Evolutionary conservation across 2,113 vertebrate genomes (phyloP).

Genomic region (Talpa occidentalis): DNA sequence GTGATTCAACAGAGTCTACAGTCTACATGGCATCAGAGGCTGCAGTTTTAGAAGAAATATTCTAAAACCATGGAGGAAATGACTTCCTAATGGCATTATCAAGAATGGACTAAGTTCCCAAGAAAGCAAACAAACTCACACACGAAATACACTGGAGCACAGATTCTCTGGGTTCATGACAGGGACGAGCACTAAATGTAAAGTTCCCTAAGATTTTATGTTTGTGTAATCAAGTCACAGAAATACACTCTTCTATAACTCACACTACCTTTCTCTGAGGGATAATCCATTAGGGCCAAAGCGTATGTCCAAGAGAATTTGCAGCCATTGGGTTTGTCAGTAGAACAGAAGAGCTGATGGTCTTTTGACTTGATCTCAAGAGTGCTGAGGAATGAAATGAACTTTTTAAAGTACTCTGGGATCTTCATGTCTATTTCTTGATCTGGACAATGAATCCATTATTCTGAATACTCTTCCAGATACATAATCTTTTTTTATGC

Average conservation of each 20-base stretch:
- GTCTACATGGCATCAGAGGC: not conserved
- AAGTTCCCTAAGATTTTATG: not conserved
- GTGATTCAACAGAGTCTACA: not conserved
- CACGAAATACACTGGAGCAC: rapidly evolving
- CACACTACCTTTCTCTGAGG: not conserved
- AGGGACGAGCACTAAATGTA: not conserved
- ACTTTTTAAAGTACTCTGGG: not conserved
- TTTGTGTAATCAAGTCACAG: not conserved
- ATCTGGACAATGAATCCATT: not conserved
- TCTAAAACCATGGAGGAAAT: not conserved
- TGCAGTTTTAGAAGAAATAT: not conserved
- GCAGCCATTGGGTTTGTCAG: not conserved
- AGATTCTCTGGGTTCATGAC: not conserved
- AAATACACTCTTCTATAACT: not conserved
- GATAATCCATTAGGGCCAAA: not conserved
- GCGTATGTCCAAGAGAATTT: not conserved
- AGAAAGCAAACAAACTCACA: not conserved
- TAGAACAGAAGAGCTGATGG: not conserved
- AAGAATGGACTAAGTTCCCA: not conserved
- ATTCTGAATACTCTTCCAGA: not conserved
- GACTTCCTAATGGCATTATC: not conserved
- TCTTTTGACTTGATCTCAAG: not conserved
- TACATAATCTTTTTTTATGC: not conserved
- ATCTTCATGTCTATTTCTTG: not conserved
- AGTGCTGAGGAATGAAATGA: not conserved